phyloP scores from a whole-genome alignment of 2,113 vertebrate species.

The Leucosticte australis region DNA sequence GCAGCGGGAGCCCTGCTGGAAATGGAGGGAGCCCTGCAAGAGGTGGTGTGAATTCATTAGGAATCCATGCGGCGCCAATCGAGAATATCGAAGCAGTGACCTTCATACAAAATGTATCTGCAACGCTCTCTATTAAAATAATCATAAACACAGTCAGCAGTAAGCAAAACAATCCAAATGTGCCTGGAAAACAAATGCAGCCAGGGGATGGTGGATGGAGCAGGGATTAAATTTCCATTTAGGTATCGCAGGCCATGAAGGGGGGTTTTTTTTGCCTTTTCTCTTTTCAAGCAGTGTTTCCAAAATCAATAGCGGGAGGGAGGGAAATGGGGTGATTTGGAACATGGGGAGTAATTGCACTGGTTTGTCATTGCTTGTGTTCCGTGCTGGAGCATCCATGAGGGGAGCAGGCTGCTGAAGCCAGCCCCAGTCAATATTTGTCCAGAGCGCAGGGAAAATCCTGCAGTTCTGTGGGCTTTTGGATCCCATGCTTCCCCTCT shows the following conservation, averaged over 20 bases:
- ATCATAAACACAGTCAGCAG: constrained; percentile 72
- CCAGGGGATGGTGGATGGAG: constrained; percentile 12
- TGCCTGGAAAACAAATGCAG: constrained; percentile 52
- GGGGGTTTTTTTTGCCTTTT: not conserved
- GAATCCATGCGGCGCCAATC: not conserved
- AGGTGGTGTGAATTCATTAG: constrained; percentile 45
- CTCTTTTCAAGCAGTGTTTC: constrained; percentile 16
- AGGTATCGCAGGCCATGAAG: constrained; percentile 14
- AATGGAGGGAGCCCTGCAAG: constrained; percentile 50
- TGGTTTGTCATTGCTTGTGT: not conserved
- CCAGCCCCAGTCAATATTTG: not conserved
- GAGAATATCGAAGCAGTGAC: constrained; percentile 61
- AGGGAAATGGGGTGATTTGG: constrained; percentile 29
- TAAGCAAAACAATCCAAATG: constrained; percentile 72
- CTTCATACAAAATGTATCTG: constrained; percentile 67
- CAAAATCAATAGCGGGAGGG: constrained; percentile 31
- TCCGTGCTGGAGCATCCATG: not conserved
- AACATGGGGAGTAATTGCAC: constrained; percentile 28
- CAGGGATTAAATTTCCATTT: constrained; percentile 62
- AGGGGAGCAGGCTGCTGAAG: not conserved
- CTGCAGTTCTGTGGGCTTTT: not conserved
- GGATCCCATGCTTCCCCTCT: not conserved
- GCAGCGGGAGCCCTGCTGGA: constrained; percentile 32
- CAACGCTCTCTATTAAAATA: constrained; percentile 56
- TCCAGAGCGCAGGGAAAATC: not conserved